Percentiles rank a stretch among this genome's conserved stretches.
phyloP scores from a whole-genome alignment of 2,888 invertebrate species.

The Romanomermis culicivorax region DNA sequence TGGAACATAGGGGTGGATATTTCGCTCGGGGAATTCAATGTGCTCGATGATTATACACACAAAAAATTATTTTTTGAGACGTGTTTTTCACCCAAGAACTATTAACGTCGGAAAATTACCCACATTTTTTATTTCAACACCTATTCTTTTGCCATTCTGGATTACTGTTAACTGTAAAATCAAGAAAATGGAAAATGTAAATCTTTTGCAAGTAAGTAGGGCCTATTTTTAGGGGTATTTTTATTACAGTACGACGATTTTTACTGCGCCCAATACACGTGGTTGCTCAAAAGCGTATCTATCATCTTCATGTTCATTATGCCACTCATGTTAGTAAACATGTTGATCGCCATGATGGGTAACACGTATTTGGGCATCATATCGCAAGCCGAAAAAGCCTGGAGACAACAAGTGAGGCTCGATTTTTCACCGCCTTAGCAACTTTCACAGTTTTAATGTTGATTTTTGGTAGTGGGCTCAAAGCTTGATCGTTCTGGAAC shows the following conservation, averaged over 20 bases:
- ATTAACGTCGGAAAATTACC: no score
- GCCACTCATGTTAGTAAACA: conserved; percentile 81
- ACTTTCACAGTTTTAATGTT: neutral
- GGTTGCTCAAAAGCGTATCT: conserved; percentile 81
- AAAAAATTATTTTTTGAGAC: no score
- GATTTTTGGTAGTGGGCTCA: conserved; percentile 62
- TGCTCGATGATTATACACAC: no score
- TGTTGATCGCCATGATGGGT: conserved; percentile 99
- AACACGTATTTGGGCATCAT: conserved; percentile 95
- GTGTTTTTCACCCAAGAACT: no score
- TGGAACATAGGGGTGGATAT: no score
- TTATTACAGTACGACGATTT: conserved; percentile 67
- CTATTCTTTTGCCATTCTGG: neutral
- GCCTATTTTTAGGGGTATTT: conserved; percentile 1
- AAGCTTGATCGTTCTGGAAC: conserved; percentile 82
- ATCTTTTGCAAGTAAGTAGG: no score
- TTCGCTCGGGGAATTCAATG: no score
- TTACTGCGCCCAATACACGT: conserved; percentile 66
- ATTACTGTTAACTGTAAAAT: no score
- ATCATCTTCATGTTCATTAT: conserved; percentile 92
- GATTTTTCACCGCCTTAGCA: conserved; percentile 5
- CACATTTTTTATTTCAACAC: no score
- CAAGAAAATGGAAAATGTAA: no score
- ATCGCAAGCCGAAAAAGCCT: conserved; percentile 93
- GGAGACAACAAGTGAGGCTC: conserved; percentile 80